Evolutionary conservation across 2,113 vertebrate genomes (phyloP).

Genomic region (Brachypteracias leptosomus): DNA sequence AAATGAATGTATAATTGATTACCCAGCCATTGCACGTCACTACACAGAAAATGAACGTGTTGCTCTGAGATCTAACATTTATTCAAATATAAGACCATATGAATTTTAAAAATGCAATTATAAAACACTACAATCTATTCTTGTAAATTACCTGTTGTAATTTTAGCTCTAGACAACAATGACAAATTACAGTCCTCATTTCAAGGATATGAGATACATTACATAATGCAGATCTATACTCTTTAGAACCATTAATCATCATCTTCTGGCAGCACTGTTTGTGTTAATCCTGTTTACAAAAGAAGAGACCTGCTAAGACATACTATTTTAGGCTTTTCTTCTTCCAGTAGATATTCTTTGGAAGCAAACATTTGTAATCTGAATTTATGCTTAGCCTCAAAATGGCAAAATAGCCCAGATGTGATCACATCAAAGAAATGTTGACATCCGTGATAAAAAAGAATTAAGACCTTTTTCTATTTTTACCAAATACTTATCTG

Average conservation of each 20-base stretch:
- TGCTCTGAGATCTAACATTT: neutral
- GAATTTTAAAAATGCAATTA: slow-evolving; percentile 39
- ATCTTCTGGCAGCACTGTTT: neutral
- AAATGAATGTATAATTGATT: neutral
- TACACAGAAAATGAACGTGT: slow-evolving; percentile 7
- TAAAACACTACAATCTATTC: slow-evolving; percentile 32
- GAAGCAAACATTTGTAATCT: neutral
- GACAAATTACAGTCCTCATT: slow-evolving; percentile 56
- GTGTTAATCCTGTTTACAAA: slow-evolving; percentile 49
- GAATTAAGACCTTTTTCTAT: neutral
- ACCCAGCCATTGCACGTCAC: neutral
- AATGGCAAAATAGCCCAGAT: neutral
- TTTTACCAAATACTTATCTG: neutral
- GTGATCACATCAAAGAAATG: neutral
- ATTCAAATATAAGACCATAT: neutral
- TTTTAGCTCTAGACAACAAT: slow-evolving; percentile 47
- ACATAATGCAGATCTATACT: slow-evolving; percentile 51
- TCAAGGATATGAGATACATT: slow-evolving; percentile 42
- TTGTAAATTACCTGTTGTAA: slow-evolving; percentile 45
- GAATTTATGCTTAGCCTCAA: slow-evolving; percentile 18
- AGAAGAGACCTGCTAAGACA: neutral
- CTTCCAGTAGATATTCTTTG: slow-evolving; percentile 17
- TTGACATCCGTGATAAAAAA: neutral
- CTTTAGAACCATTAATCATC: slow-evolving; percentile 56
- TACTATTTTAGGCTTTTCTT: slow-evolving; percentile 30